Evolutionary conservation across 2,888 invertebrate species (phyloP).

Genomic region (Dusona sp.): DNA sequence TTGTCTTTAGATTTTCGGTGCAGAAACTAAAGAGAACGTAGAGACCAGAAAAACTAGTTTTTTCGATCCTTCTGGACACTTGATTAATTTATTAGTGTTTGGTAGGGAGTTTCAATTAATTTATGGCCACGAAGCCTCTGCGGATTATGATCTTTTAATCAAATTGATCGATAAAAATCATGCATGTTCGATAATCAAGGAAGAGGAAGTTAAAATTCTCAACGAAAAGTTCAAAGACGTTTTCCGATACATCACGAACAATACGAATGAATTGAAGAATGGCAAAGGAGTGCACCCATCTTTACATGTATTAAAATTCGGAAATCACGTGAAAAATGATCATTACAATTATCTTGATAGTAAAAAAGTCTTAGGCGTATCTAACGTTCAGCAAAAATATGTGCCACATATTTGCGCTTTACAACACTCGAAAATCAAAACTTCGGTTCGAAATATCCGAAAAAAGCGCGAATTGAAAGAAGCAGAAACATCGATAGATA

Average conservation of each 20-base stretch:
- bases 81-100: conserved; percentile 42
- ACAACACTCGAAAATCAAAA: neutral
- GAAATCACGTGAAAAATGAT: neutral
- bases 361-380: neutral
- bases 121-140: conserved; percentile 44
- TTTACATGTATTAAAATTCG: neutral
- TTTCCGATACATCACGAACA: neutral
- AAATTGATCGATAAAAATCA: conserved; percentile 43
- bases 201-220: conserved; percentile 31
- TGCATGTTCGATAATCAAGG: conserved; percentile 21
- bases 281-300: neutral
- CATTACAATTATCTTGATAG: neutral
- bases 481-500: neutral
- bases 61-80: conserved; percentile 37
- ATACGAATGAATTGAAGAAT: neutral
- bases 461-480: conserved; percentile 41
- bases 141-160: conserved; percentile 48
- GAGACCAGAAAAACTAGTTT: neutral
- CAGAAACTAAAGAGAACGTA: neutral
- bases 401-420: neutral
- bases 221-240: conserved; percentile 37
- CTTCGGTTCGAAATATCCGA: neutral
- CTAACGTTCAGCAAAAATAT: neutral
- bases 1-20: conserved; percentile 5
- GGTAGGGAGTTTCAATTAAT: conserved; percentile 58